These are phyloP conservation scores for Tursiops truncatus DNA, from an alignment of 2,113 vertebrate species.

Conservation along the genomic window DNA sequence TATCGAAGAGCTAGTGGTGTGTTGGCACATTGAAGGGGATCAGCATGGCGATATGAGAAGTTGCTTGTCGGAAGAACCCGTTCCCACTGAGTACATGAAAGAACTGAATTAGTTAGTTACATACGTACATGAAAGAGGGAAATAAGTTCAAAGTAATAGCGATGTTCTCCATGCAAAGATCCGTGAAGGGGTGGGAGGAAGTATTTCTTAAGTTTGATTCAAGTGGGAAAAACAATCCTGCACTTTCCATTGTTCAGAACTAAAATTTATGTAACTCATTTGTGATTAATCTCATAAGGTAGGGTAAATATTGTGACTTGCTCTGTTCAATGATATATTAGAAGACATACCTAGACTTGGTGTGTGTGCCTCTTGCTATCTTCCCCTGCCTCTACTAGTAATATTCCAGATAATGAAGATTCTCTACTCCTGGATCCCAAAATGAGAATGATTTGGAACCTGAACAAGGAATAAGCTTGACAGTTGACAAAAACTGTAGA, in stretches of 20 bases:
- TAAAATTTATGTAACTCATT: neutral
- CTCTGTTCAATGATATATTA: neutral
- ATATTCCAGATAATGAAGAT: neutral
- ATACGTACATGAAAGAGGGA: neutral
- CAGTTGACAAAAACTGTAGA: neutral
- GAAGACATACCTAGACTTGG: neutral
- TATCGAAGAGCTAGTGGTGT: neutral
- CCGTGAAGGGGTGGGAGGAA: rapidly evolving
- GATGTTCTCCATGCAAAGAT: neutral
- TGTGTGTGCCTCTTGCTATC: neutral
- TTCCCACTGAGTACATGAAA: neutral
- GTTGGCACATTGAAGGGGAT: neutral
- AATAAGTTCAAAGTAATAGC: neutral
- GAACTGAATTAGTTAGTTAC: neutral
- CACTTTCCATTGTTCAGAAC: neutral
- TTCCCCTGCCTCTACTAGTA: neutral
- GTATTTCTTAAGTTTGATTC: neutral
- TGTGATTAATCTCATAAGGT: neutral
- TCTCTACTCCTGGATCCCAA: neutral
- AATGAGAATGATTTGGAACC: neutral
- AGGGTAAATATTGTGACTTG: neutral
- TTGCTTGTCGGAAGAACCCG: neutral
- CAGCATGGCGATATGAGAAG: neutral
- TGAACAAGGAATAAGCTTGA: neutral
- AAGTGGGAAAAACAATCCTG: neutral